phyloP scores from a whole-genome alignment of 1,140 invertebrate genomes.

The Drosophila rufa region DNA sequence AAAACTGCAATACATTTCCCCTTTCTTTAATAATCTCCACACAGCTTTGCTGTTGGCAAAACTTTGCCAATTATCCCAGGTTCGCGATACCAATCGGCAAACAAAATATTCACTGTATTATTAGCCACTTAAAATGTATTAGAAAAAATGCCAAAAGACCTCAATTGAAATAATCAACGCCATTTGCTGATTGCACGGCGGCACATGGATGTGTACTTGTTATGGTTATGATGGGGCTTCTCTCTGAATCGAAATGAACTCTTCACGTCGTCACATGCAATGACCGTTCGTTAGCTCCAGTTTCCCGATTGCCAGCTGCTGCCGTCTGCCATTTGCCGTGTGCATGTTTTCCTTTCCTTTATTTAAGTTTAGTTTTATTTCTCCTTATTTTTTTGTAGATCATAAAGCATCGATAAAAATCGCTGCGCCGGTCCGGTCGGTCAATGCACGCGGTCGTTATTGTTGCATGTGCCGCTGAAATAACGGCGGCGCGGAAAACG shows the following conservation, averaged over 20 bases:
- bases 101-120: conserved; percentile 35
- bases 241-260: conserved; percentile 33
- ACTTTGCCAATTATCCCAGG: background rate
- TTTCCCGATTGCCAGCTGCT: conserved; percentile 32
- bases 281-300: conserved; percentile 59
- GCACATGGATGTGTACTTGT: background rate
- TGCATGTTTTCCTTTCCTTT: conserved; percentile 33
- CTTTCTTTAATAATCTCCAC: too few species aligned
- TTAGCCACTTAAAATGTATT: conserved; percentile 56
- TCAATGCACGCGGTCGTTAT: conserved; percentile 47
- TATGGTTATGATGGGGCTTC: conserved; percentile 2
- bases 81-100: conserved; percentile 2
- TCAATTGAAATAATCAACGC: conserved; percentile 79
- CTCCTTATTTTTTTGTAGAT: conserved; percentile 49
- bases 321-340: conserved; percentile 7
- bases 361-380: conserved; percentile 31
- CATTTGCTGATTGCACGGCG: conserved; percentile 60
- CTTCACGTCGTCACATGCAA: conserved; percentile 56
- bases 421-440: conserved; percentile 35
- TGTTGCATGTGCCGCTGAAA: conserved; percentile 73
- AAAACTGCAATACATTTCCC: background rate
- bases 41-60: conserved; percentile 1
- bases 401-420: conserved; percentile 77
- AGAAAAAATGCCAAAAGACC: conserved; percentile 59
- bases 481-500: conserved; percentile 44